A percentile compares a stretch with the other conserved stretches of the same genome.
Conservation (phyloP, 2,797 vertebrate species). For the Sebastes taczanowskii region DNA sequence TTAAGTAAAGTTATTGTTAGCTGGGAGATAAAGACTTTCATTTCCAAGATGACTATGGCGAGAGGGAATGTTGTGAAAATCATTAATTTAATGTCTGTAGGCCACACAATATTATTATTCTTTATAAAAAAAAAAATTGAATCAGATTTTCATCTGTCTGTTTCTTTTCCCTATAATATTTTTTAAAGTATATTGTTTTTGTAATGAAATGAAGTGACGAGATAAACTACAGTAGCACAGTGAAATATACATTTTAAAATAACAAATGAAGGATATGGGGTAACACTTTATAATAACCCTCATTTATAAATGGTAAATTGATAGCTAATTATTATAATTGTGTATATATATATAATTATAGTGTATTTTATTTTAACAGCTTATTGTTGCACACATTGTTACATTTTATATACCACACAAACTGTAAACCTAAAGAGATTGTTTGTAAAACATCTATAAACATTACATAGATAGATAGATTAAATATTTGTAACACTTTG, state of each 20-base stretch:
- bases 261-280: neutral
- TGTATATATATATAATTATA: no score
- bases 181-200: neutral
- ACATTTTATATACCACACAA: no score
- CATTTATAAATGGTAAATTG: no score
- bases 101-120: neutral
- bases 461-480: no score
- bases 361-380: no score
- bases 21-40: neutral
- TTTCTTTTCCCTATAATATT: neutral
- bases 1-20: slow-evolving; percentile 3
- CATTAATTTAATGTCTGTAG: neutral
- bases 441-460: no score
- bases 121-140: neutral
- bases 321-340: no score
- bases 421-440: no score
- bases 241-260: neutral
- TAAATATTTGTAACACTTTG: no score
- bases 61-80: neutral
- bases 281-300: no score
- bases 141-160: neutral
- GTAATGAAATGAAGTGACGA: neutral
- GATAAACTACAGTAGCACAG: neutral
- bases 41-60: neutral
- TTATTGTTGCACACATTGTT: no score